Conservation (phyloP, 1,140 invertebrate species). For the Manduca sexta region DNA sequence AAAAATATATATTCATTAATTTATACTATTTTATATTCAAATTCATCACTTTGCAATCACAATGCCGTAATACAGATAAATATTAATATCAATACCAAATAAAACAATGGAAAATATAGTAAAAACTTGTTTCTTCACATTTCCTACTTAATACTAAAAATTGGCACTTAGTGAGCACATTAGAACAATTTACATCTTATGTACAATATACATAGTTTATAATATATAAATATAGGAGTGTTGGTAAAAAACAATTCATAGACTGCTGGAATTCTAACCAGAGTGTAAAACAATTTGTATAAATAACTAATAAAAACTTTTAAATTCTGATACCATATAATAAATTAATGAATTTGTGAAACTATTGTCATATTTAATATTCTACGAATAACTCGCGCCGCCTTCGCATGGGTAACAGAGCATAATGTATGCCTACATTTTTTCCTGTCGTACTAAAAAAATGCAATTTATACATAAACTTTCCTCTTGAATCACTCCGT, state of each 20-base stretch:
- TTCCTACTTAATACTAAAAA: constrained; percentile 50
- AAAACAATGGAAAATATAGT: constrained; percentile 15
- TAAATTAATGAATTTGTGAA: too few species aligned
- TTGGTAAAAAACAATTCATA: constrained; percentile 1
- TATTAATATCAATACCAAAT: constrained; percentile 30
- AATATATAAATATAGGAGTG: not conserved
- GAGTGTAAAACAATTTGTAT: not conserved
- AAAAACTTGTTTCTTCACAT: constrained; percentile 9
- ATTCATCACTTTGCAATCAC: constrained; percentile 49
- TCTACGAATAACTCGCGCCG: too few species aligned
- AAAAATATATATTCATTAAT: constrained; percentile 32
- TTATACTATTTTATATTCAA: constrained; percentile 33
- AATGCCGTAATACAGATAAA: constrained; percentile 33
- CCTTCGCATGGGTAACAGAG: too few species aligned
- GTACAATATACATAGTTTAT: constrained; percentile 16
- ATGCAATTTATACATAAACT: too few species aligned
- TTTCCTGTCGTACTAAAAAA: too few species aligned
- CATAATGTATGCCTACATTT: too few species aligned
- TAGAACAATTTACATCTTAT: constrained; percentile 37
- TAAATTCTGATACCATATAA: too few species aligned
- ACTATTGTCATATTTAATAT: too few species aligned
- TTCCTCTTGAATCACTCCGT: too few species aligned
- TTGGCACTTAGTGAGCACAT: constrained; percentile 65
- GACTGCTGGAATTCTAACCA: not conserved
- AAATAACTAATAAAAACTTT: too few species aligned